Conservation (phyloP, 2,888 invertebrate species). For the Tortrix viridana region DNA sequence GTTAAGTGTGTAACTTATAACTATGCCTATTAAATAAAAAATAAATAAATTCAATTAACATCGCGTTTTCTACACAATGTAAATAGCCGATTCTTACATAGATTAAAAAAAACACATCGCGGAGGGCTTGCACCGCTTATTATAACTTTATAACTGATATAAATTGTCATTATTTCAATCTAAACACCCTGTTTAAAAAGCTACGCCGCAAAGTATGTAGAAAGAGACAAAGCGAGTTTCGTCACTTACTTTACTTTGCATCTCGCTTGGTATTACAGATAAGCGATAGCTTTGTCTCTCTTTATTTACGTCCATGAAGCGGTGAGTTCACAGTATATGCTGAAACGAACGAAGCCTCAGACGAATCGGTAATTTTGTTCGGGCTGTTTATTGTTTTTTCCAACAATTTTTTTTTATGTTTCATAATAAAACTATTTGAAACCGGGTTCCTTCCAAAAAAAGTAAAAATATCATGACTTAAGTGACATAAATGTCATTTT, state of each 20-base stretch:
- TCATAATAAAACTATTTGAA: neutral
- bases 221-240: slow-evolving; percentile 50
- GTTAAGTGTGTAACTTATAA: too few species aligned
- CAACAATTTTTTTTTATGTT: neutral
- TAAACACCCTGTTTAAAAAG: slow-evolving; percentile 31
- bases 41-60: too few species aligned
- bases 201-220: slow-evolving; percentile 40
- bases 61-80: too few species aligned
- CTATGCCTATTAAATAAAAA: too few species aligned
- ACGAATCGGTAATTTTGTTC: slow-evolving; percentile 5
- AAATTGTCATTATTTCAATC: slow-evolving; percentile 24
- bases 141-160: slow-evolving; percentile 23
- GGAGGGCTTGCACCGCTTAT: slow-evolving; percentile 11
- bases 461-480: slow-evolving; percentile 4
- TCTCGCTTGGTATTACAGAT: slow-evolving; percentile 63
- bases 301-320: slow-evolving; percentile 77
- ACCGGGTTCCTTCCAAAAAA: neutral
- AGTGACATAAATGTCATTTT: slow-evolving; percentile 46
- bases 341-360: slow-evolving; percentile 49
- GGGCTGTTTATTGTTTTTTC: too few species aligned
- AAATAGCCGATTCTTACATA: too few species aligned
- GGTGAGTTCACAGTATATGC: slow-evolving; percentile 64
- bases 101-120: too few species aligned
- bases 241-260: slow-evolving; percentile 53
- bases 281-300: slow-evolving; percentile 67